Evolutionary conservation across 2,113 vertebrate genomes (phyloP).

Genomic region (Acanthochromis polyacanthus): DNA sequence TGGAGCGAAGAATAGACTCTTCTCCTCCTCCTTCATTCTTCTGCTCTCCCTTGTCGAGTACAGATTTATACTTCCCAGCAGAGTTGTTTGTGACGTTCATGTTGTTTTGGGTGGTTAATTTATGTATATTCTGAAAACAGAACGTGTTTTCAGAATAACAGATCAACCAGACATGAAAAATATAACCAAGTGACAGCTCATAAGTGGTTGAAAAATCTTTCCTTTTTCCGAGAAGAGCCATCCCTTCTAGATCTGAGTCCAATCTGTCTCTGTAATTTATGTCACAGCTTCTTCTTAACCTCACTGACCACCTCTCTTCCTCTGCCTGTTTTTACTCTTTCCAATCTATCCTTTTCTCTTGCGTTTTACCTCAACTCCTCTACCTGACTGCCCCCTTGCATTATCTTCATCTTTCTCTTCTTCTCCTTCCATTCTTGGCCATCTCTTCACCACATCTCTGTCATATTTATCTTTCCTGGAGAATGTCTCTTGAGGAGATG

Average conservation of each 20-base stretch:
- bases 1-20: slow-evolving; percentile 51
- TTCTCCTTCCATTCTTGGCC: slow-evolving; percentile 30
- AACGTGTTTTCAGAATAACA: neutral
- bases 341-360: neutral
- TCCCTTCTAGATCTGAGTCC: slow-evolving; percentile 9
- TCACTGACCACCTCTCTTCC: slow-evolving; percentile 29
- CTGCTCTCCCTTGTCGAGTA: neutral
- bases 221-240: slow-evolving; percentile 35
- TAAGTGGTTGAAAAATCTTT: slow-evolving; percentile 26
- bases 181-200: neutral
- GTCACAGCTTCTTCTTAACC: slow-evolving; percentile 28
- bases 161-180: slow-evolving; percentile 3
- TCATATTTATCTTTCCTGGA: slow-evolving; percentile 38
- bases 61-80: slow-evolving; percentile 47
- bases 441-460: slow-evolving; percentile 20
- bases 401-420: slow-evolving; percentile 9
- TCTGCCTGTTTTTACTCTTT: neutral
- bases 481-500: slow-evolving; percentile 31
- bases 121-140: neutral
- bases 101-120: neutral
- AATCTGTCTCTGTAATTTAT: slow-evolving; percentile 33
- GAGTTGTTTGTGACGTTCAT: slow-evolving; percentile 6
- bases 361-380: slow-evolving; percentile 23
- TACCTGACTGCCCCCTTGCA: neutral
- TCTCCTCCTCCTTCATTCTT: slow-evolving; percentile 30